Evolutionary conservation across 2,113 vertebrate species (phyloP).

Genomic region (Talpa occidentalis): DNA sequence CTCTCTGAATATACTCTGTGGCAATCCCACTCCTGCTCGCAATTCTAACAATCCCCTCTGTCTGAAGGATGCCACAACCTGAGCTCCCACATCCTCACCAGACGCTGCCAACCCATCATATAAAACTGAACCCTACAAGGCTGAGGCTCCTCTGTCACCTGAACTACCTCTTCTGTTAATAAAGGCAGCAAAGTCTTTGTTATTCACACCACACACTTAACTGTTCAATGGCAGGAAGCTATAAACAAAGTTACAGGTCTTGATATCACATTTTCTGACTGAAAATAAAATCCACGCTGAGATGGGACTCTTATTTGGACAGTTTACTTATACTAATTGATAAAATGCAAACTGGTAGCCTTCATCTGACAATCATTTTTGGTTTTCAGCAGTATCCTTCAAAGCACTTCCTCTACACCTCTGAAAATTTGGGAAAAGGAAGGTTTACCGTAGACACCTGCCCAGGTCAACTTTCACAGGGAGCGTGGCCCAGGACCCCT

Average conservation of each 20-base stretch:
- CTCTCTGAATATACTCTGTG: background rate
- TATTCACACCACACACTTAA: background rate
- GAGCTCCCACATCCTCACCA: background rate
- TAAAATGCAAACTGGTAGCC: background rate
- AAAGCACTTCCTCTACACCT: background rate
- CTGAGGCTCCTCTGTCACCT: background rate
- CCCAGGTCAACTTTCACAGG: background rate
- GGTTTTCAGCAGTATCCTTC: constrained; percentile 18
- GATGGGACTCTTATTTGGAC: background rate
- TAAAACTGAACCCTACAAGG: background rate
- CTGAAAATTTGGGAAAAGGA: background rate
- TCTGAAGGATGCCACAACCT: background rate
- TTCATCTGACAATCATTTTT: background rate
- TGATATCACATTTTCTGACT: background rate
- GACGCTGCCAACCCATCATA: background rate
- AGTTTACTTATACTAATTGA: background rate
- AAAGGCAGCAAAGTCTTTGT: background rate
- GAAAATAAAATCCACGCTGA: constrained; percentile 21
- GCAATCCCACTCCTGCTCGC: background rate
- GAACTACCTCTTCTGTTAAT: constrained; percentile 2
- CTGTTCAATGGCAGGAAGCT: background rate
- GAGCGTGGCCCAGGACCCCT: background rate
- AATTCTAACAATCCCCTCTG: background rate
- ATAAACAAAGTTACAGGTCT: background rate
- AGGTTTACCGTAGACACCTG: background rate